Conservation (phyloP, 2,113 vertebrate genomes). For the Prunella himalayana region DNA sequence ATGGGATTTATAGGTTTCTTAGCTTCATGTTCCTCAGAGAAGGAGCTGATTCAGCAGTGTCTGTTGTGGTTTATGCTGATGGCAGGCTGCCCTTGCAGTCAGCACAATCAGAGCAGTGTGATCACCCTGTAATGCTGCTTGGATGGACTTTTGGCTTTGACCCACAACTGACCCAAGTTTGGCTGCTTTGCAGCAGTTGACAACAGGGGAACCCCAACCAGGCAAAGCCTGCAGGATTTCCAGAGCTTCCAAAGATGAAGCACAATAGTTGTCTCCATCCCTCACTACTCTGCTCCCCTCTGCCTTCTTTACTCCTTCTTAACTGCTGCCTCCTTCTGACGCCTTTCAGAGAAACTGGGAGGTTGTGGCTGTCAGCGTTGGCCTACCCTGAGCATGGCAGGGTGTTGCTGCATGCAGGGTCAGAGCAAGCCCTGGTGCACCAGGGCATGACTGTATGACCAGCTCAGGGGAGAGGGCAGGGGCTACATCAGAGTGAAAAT, state of each 20-base stretch:
- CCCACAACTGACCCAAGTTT: fast-evolving
- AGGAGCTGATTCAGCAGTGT: conserved; percentile 2
- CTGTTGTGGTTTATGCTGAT: background rate
- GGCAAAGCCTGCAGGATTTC: background rate
- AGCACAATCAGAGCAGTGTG: background rate
- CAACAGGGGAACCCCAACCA: background rate
- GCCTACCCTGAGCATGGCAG: background rate
- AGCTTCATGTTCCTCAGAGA: background rate
- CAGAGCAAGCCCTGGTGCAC: background rate
- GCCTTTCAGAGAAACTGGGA: background rate
- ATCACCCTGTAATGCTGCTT: background rate
- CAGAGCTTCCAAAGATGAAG: background rate
- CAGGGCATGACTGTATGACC: background rate
- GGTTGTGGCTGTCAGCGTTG: background rate
- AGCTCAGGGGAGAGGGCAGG: background rate
- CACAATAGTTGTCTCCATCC: background rate
- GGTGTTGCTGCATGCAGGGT: fast-evolving
- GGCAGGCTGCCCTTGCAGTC: background rate
- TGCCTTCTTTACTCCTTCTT: background rate
- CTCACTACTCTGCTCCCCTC: background rate
- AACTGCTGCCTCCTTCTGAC: background rate
- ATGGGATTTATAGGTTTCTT: background rate
- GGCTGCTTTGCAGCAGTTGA: background rate
- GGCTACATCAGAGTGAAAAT: background rate
- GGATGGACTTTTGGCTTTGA: background rate